Evolutionary conservation across 2,888 invertebrate genomes (phyloP).

Genomic region (Trypoxylon attenuatum): DNA sequence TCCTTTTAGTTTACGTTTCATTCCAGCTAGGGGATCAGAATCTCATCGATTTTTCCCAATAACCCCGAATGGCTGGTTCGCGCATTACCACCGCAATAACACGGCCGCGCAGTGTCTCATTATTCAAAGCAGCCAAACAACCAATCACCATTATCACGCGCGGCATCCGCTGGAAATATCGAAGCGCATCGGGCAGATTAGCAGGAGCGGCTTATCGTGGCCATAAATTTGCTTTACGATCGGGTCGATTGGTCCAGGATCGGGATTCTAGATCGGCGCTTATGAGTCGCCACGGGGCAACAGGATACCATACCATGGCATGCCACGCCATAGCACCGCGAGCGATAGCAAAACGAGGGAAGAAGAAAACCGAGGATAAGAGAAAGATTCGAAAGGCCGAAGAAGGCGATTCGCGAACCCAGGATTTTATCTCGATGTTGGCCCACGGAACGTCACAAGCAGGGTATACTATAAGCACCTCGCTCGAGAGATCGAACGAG

Average conservation of each 20-base stretch:
- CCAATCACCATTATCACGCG: not conserved
- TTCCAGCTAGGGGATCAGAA: too few species aligned
- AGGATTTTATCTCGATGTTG: conserved; percentile 59
- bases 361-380: conserved; percentile 3
- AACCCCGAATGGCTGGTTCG: too few species aligned
- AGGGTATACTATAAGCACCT: too few species aligned
- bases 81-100: too few species aligned
- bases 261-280: conserved; percentile 37
- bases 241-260: conserved; percentile 19
- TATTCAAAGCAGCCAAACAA: too few species aligned
- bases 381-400: not conserved
- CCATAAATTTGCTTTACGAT: conserved; percentile 45
- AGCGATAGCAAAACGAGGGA: not conserved
- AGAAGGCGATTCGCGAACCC: conserved; percentile 1
- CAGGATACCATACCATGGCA: conserved; percentile 9
- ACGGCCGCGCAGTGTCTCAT: too few species aligned
- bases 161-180: conserved; percentile 26
- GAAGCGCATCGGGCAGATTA: conserved; percentile 6
- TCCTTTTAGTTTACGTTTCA: too few species aligned
- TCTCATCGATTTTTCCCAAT: too few species aligned
- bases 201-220: conserved; percentile 30
- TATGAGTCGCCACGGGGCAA: conserved; percentile 23
- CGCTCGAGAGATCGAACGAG: conserved; percentile 62
- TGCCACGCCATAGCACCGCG: conserved; percentile 10
- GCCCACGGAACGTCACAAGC: too few species aligned